Base-by-base conservation (phyloP, 2,888 invertebrate species). In the Pristionchus exspectatus region DNA sequence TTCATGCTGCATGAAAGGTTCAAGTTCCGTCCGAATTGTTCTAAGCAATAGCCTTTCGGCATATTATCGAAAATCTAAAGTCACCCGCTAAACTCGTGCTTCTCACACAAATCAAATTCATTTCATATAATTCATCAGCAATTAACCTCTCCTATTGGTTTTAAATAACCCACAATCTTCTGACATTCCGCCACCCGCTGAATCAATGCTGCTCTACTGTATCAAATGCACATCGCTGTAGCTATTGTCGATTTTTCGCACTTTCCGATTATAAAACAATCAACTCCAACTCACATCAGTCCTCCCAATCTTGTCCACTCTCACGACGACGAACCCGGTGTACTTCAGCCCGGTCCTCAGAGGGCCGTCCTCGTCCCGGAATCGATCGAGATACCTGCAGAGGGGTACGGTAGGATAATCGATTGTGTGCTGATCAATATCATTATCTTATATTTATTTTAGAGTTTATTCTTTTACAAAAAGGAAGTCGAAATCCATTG, bases 281-380 rank as follows among this genome's bases (percentile, higher is more conserved):
- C 21, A n/a, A 69, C n/a, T 59, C 50, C 14, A 50, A 38, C 86
- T 86, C 44, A 87, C 87, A 5, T 87, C 44, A 3, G 44, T n/a
- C 54, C 74, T 50, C 54, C 87, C 92, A 88, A 94, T 94, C 69
- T 94, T 92, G 84, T 95, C 95, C 10, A 95, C 95, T 66, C 95
- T 83, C 24, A 93, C 95, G 83, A 95, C 95, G 85, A 95, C 90
- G 88, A 94, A 95, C 50, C 95, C 95, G 2, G 95, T 95, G 91
- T 95, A 95, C 88, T 93, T 93, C 44, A 94, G 89, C 9, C 93
- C 93, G 12, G 91, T 83, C 59, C 91, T 69, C 77, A 95, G 90
- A 14, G 93, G 92, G 14, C 91, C 88, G 87, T 95, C 95, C 81
- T 93, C 92, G 0, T 94, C 92, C 38, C 91, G 91, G 90, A 94